phyloP scores from a whole-genome alignment of 2,888 invertebrate genomes.

The Zaprionus lineosus region DNA sequence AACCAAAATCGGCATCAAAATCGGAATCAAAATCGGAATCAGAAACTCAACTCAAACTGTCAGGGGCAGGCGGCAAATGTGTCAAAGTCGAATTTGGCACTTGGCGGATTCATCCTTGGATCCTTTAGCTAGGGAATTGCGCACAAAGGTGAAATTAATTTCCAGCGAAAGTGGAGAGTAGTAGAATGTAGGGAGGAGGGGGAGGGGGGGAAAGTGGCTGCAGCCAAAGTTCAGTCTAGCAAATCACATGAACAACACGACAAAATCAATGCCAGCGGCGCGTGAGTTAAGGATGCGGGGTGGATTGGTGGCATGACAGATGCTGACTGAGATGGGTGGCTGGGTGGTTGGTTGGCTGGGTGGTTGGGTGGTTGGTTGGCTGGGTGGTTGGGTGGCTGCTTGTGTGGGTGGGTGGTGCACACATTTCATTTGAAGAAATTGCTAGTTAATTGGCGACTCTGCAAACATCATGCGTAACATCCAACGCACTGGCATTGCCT shows the following conservation, averaged over 20 bases:
- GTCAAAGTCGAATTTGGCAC: conserved; percentile 47
- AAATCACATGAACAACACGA: conserved; percentile 16
- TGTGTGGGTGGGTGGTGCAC: too few species aligned
- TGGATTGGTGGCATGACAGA: too few species aligned
- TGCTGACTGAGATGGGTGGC: not conserved
- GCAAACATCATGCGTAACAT: conserved; percentile 56
- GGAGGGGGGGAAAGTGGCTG: too few species aligned
- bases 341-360: too few species aligned
- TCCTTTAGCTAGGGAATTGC: not conserved
- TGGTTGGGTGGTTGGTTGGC: too few species aligned
- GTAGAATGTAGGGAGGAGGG: too few species aligned
- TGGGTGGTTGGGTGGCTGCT: not conserved
- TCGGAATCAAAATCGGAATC: too few species aligned
- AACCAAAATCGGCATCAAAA: too few species aligned
- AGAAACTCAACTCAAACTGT: conserved; percentile 38
- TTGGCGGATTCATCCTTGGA: conserved; percentile 4
- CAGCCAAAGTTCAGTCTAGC: conserved; percentile 37
- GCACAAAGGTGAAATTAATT: conserved; percentile 41
- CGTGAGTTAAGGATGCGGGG: too few species aligned
- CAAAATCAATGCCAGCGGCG: conserved; percentile 36
- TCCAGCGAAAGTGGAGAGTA: too few species aligned
- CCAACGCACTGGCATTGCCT: not conserved
- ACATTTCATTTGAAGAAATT: conserved; percentile 47
- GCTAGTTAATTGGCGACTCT: conserved; percentile 76
- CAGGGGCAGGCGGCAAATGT: conserved; percentile 50